Evolutionary conservation across 2,888 invertebrate species (phyloP).

Genomic region (Drosophila yooni): DNA sequence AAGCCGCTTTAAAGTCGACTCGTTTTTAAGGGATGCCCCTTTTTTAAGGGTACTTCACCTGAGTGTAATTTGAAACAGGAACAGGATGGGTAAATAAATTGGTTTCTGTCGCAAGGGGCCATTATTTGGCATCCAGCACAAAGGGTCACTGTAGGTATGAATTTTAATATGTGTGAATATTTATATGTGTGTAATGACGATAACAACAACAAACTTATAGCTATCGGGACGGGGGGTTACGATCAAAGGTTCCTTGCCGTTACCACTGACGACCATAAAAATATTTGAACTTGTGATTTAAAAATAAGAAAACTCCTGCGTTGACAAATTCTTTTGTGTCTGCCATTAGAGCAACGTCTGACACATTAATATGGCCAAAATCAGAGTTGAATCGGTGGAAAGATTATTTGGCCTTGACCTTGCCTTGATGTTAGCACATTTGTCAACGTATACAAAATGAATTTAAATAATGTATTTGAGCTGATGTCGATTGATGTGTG

Average conservation of each 20-base stretch:
- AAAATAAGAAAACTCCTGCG: constrained; percentile 5
- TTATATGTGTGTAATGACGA: constrained; percentile 47
- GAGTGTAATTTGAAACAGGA: constrained; percentile 60
- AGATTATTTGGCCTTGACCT: background rate
- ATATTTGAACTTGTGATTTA: constrained; percentile 26
- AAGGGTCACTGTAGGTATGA: constrained; percentile 50
- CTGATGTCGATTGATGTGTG: background rate
- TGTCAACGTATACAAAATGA: background rate
- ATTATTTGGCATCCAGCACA: constrained; percentile 61
- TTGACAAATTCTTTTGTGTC: constrained; percentile 9
- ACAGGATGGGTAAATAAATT: constrained; percentile 76
- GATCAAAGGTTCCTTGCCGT: constrained; percentile 49
- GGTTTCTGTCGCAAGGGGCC: constrained; percentile 74
- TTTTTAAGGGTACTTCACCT: constrained; percentile 35
- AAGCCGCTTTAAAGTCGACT: constrained; percentile 30
- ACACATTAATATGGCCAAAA: constrained; percentile 4
- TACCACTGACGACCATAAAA: constrained; percentile 10
- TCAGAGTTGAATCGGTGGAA: background rate
- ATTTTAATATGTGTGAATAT: constrained; percentile 76
- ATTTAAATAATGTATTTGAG: background rate
- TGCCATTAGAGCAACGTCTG: background rate
- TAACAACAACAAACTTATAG: constrained; percentile 13
- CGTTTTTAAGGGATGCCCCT: constrained; percentile 10
- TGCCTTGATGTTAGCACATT: background rate
- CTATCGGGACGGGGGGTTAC: constrained; percentile 1